These are phyloP conservation scores for Alfaro cultratus DNA, from an alignment of 2,797 vertebrate species.

Conservation along the genomic window DNA sequence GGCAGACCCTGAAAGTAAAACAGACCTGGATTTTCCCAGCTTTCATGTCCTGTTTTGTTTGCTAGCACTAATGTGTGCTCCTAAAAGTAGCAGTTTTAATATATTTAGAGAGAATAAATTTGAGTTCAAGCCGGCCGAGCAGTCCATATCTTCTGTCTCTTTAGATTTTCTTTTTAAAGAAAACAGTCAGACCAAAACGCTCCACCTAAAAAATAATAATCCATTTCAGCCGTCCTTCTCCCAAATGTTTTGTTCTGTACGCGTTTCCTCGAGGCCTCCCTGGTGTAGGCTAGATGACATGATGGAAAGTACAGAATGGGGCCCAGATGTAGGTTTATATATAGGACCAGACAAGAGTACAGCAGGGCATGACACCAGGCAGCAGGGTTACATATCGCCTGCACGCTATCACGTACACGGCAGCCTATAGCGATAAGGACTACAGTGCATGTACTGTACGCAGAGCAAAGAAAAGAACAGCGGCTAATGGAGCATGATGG, in stretches of 20 bases:
- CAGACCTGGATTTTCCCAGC: neutral
- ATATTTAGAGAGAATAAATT: neutral
- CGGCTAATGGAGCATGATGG: slow-evolving; percentile 19
- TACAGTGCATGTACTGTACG: slow-evolving; percentile 26
- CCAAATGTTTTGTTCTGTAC: slow-evolving; percentile 20
- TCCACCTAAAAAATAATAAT: slow-evolving; percentile 1
- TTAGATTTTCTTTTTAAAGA: neutral
- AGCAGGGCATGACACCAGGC: slow-evolving; percentile 64
- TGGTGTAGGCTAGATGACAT: slow-evolving; percentile 56
- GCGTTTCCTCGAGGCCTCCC: slow-evolving; percentile 42
- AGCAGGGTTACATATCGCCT: slow-evolving; percentile 57
- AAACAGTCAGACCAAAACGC: neutral
- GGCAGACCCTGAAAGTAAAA: neutral
- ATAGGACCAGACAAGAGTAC: slow-evolving; percentile 68
- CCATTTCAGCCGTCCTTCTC: slow-evolving; percentile 2
- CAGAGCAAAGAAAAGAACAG: slow-evolving; percentile 36
- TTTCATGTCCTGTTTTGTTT: neutral
- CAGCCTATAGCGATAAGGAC: slow-evolving; percentile 44
- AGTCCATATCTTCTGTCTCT: neutral
- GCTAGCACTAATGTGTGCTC: neutral
- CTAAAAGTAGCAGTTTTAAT: neutral
- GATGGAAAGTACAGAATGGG: slow-evolving; percentile 69
- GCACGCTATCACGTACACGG: slow-evolving; percentile 65
- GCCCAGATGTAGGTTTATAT: slow-evolving; percentile 73
- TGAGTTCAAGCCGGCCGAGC: neutral